Conservation (phyloP, 2,888 invertebrate species). For the Beris morrisii region DNA sequence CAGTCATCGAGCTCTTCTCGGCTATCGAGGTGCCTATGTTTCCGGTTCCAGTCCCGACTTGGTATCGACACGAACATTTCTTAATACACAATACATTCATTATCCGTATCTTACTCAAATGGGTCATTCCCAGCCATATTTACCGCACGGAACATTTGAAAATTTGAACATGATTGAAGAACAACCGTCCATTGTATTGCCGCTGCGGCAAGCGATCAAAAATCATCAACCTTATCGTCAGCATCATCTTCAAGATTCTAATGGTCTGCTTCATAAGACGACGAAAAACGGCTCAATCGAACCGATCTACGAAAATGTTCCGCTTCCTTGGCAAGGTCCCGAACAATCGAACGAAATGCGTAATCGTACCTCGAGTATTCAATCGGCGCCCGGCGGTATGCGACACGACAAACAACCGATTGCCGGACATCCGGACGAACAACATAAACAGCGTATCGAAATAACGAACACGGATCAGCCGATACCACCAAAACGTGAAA, state of each 20-base stretch:
- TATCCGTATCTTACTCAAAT: conserved; percentile 50
- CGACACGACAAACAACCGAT: conserved; percentile 48
- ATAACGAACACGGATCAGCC: conserved; percentile 5
- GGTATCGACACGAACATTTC: conserved; percentile 70
- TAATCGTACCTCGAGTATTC: conserved; percentile 66
- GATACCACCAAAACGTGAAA: conserved; percentile 11
- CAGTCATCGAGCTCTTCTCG: conserved; percentile 60
- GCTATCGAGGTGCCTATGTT: conserved; percentile 60
- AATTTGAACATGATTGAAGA: conserved; percentile 65
- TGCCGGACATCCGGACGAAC: conserved; percentile 12
- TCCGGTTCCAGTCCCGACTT: conserved; percentile 78
- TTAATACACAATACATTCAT: conserved; percentile 55
- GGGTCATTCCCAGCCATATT: conserved; percentile 54
- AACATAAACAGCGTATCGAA: conserved; percentile 19
- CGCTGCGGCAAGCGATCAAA: conserved; percentile 42
- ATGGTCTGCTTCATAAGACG: conserved; percentile 50
- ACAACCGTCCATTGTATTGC: conserved; percentile 53
- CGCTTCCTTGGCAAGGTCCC: conserved; percentile 64
- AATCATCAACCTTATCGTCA: conserved; percentile 39
- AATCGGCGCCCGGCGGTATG: conserved; percentile 69
- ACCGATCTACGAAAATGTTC: conserved; percentile 82
- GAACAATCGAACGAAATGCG: conserved; percentile 47
- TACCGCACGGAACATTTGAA: conserved; percentile 71
- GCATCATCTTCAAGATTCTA: conserved; percentile 35
- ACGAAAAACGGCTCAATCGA: conserved; percentile 63